These are phyloP conservation scores for Neodiprion lecontei DNA, from an alignment of 1,140 invertebrate genomes.

Conservation along the genomic window DNA sequence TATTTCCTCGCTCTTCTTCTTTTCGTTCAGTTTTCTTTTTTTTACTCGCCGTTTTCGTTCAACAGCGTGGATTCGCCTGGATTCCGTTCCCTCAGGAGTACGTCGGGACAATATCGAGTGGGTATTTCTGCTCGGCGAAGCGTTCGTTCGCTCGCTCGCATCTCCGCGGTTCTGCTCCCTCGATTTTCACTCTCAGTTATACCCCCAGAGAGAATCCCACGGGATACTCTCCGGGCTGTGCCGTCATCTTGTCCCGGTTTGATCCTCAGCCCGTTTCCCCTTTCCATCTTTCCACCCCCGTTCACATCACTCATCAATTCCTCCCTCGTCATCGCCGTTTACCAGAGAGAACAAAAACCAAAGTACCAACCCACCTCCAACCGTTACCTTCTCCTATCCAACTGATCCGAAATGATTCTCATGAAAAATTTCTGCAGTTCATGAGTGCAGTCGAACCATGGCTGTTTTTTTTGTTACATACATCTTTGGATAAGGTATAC, in stretches of 20 bases:
- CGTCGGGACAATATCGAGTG: constrained; percentile 29
- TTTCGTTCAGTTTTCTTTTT: background rate
- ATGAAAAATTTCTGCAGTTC: too few relatives aligned
- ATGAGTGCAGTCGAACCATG: too few relatives aligned
- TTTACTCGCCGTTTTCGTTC: background rate
- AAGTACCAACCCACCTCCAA: background rate
- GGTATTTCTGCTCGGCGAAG: constrained; percentile 27
- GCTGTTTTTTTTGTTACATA: too few relatives aligned
- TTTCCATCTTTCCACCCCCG: constrained; percentile 6
- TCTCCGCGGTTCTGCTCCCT: constrained; percentile 11
- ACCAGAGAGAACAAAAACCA: background rate
- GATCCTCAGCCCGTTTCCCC: background rate
- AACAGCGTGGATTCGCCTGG: too few relatives aligned
- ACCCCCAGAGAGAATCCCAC: background rate
- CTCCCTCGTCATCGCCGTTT: background rate
- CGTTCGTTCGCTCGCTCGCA: constrained; percentile 16
- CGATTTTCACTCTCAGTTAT: constrained; percentile 14
- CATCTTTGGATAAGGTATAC: background rate
- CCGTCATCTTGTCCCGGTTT: constrained; percentile 5
- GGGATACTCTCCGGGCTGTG: background rate
- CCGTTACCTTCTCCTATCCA: too few relatives aligned
- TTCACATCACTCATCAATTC: background rate
- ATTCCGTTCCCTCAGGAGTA: background rate
- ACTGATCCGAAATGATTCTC: too few relatives aligned
- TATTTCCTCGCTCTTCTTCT: too few relatives aligned